Evolutionary conservation across 53 echinoderm and acorn worm species (phyloP).

Genomic region (Arbacia lixula): DNA sequence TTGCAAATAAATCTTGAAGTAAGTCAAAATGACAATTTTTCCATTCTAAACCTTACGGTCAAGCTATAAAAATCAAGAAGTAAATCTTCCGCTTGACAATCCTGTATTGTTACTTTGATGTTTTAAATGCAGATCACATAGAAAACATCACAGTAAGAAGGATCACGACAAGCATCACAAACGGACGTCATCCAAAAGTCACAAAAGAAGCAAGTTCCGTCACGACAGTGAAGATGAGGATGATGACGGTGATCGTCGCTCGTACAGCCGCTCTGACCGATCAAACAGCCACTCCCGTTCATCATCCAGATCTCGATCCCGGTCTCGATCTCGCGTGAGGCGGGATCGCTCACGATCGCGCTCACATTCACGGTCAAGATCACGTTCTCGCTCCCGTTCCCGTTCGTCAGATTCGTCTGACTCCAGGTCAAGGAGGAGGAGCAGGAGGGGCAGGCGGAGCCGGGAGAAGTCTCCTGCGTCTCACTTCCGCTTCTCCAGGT

Average conservation of each 20-base stretch:
- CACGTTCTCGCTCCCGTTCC: background rate
- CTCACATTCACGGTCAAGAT: background rate
- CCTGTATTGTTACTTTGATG: background rate
- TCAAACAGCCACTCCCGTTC: background rate
- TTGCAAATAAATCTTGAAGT: no score
- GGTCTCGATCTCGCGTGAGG: slow-evolving; percentile 6
- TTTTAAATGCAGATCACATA: slow-evolving; percentile 55
- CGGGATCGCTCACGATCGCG: slow-evolving; percentile 1
- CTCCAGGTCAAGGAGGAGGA: background rate
- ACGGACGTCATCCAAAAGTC: slow-evolving; percentile 19
- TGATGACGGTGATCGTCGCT: slow-evolving; percentile 19
- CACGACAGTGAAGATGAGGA: slow-evolving; percentile 24
- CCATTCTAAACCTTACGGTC: no score
- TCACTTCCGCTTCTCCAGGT: background rate
- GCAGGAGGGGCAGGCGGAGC: slow-evolving; percentile 8
- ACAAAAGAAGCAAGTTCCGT: slow-evolving; percentile 20
- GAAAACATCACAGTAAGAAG: slow-evolving; percentile 58
- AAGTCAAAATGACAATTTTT: no score
- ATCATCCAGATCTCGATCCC: background rate
- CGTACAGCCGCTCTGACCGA: background rate
- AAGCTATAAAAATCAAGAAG: no score
- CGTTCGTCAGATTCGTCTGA: slow-evolving; percentile 5
- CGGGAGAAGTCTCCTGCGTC: background rate
- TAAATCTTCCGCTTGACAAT: no score
- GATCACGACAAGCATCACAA: slow-evolving; percentile 33